Base-by-base conservation (phyloP, 1,140 invertebrate genomes). In the Drosophila persimilis region DNA sequence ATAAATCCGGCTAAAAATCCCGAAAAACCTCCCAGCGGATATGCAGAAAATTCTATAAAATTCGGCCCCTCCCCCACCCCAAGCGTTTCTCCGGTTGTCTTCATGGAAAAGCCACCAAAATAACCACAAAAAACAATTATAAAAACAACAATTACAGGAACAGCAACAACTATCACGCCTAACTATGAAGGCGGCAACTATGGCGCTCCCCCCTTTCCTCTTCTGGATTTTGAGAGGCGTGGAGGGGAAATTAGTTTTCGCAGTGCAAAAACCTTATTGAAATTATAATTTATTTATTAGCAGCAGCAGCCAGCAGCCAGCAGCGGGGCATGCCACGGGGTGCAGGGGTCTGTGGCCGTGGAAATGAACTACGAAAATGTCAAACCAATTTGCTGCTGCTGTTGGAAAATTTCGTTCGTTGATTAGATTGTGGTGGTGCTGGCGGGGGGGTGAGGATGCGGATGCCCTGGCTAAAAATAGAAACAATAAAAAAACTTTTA, bases 261-360 rank as follows among this genome's bases (percentile, higher is more conserved):
- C 57, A 47, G 26, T 67, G 43, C 55, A 46, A 51, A 58, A 64
- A 66, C 64, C 76, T 86, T 80, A 86, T 85, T 85, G 83, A 88
- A 85, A 85, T 81, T 80, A 77, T 81, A 81, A 85, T 81, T 88
- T 86, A 70, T 77, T 60, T 80, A 85, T 80, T 66, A 85, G 61
- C 77, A 53, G 61, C 50, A 61, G 46, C 24, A 26, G 24, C 20
- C 20, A 20, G 20, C 20, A 20, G 20, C 41, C 29, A 53, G 7
- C 31, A 51, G 52, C 13, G 31, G 46, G 51, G 31, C 46, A 44
- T 48, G 17, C 43, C 47, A 8, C 46, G 39, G 41, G 13, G 31
- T 6, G 22, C 7, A 26, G 24, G 63, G 45, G 26, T 41, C 11
- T 20, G 44, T 46, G 50, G 24, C 59, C 63, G 61, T 31, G 50